Base-by-base conservation (phyloP, 1,140 invertebrate species). In the Diuraphis noxia region DNA sequence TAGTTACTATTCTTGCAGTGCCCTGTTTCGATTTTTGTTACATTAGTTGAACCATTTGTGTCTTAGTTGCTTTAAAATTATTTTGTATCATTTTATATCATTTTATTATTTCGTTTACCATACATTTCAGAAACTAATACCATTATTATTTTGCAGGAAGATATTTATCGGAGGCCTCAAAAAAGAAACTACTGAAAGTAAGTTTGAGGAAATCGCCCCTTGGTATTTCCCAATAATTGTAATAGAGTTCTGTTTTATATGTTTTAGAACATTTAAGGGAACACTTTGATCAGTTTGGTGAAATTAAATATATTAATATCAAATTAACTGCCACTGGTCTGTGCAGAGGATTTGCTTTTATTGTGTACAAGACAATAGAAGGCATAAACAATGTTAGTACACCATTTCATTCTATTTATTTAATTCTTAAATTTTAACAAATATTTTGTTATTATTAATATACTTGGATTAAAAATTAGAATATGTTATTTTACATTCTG, bases 131-230 rank as follows among this genome's bases (percentile, higher is more conserved):
- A 30, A 56, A 56, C 30, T 30, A 56, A 30, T 30, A 30, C 30
- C 13, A 30, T 56, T 30, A 30, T 52, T 94, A 94, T 93, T 94
- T 97, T 96, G 93, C 96, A 99, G 98, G 95, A 99, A 99, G 96
- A 96, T 99, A 93, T 99, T 99, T 96, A 98, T 99, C 95, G 98
- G 98, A 93, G 98, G 98, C 92, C 95, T 99, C 92, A 98, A 98
- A 95, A 99, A 98, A 98, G 98, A 99, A 95, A 99, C 98, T 38
- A 97, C 97, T 94, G 98, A 99, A 94, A 98, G 98, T 99, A 95
- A 98, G 97, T n/a, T n/a, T n/a, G n/a, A n/a, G n/a, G n/a, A 0
- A 56, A 63, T 90, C 34, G 38, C 40, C 90, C 52, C 38, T 49
- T 49, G 21, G n/a, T 36, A 34, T 10, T 36, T 40, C 1, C 17